A percentile compares a stretch with the other conserved stretches of the same genome.
Evolutionary conservation across 2,888 invertebrate genomes (phyloP).

Genomic region (Drosophila neonasuta): DNA sequence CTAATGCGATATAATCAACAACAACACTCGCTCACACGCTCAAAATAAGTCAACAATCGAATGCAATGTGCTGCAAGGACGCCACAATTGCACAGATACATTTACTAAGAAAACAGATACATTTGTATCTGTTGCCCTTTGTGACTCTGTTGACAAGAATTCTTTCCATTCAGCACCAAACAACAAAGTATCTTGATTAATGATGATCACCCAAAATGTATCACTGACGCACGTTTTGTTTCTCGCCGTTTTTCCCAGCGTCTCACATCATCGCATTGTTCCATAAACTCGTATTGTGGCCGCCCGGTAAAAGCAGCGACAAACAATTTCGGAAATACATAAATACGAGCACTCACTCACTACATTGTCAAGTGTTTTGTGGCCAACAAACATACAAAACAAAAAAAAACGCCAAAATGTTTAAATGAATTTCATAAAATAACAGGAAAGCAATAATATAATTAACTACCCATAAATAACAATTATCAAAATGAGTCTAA

Average conservation of each 20-base stretch:
- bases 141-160: slow-evolving; percentile 33
- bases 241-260: slow-evolving; percentile 31
- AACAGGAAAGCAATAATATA: slow-evolving; percentile 11
- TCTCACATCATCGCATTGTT: slow-evolving; percentile 26
- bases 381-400: slow-evolving; percentile 23
- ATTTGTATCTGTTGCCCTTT: slow-evolving; percentile 37
- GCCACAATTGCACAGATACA: slow-evolving; percentile 18
- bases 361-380: slow-evolving; percentile 32
- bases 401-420: background rate
- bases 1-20: slow-evolving; percentile 8
- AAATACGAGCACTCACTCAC: slow-evolving; percentile 14
- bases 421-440: slow-evolving; percentile 10
- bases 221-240: slow-evolving; percentile 44
- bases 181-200: slow-evolving; percentile 39
- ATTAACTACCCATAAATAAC: background rate
- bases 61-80: slow-evolving; percentile 46
- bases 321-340: slow-evolving; percentile 32
- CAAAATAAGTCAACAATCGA: slow-evolving; percentile 25
- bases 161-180: slow-evolving; percentile 21
- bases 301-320: slow-evolving; percentile 37
- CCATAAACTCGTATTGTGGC: slow-evolving; percentile 2
- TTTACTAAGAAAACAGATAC: slow-evolving; percentile 16
- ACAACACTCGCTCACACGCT: background rate
- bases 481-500: too few species aligned
- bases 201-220: slow-evolving; percentile 46